Evolutionary conservation across 1,140 invertebrate species (phyloP), one percentile per base, ranked within the genome.

Genomic region (Leptestheria dahalacensis): DNA sequence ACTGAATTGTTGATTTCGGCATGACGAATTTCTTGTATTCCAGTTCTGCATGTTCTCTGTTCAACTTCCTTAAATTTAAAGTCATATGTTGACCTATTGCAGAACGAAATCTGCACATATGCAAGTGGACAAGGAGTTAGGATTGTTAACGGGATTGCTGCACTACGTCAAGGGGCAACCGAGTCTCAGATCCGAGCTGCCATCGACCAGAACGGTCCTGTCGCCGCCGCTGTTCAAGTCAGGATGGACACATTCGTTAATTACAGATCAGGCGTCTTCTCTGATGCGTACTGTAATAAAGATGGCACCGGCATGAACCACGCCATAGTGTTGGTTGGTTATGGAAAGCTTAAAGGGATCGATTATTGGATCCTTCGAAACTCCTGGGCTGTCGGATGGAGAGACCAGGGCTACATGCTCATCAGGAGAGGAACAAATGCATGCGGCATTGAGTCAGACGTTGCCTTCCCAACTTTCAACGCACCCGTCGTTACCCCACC

Each of bases 341-440:
- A 75, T 68, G 72, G 75, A 63, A 51, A 70, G 15, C 67, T 70
- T 62, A 65, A 69, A 53, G 65, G 75, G 21, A 74, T 75, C 21
- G 68, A 74, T 48, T 76, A 71, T 62, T 77, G 75, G 55, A 77
- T 75, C 47, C 70, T 75, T 12, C 67, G 72, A 15, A 77, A 77
- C 65, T 75, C 74, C 2, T 77, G 74, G 74, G 75, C 73, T 10
- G 58, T 64, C 23, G 63, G 70, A 41, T 77, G 72, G 66, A 75
- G 75, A n/a, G 24, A 63, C 69, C 52, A 56, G 71, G 63, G 75
- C 21, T 52, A 20, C 63, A 64, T 74, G 23, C 55, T 64, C 56
- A 72, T 76, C 66, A 60, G 64, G 1, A 63, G 72, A 41, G 71
- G 73, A 59, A 68, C 57, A 20, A 75, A 76, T 66, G 68, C 71